Evolutionary conservation across 2,113 vertebrate species (phyloP), one percentile per base, ranked within the genome.

Genomic region (Callocephalon fimbriatum): DNA sequence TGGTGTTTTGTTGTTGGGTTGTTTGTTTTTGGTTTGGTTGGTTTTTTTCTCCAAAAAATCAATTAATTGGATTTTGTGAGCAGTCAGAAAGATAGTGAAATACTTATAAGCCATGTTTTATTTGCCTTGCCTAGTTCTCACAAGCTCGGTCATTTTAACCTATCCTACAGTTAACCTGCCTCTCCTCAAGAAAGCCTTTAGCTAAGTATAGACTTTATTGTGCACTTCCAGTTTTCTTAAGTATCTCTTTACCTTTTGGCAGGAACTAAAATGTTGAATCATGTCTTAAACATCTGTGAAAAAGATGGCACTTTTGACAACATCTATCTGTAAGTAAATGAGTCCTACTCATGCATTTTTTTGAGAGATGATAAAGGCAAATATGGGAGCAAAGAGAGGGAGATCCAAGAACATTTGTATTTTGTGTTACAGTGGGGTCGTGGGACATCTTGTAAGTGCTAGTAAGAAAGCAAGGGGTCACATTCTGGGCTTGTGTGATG

Each of bases 211-310:
- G 61, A 45, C 37, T 56, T 51, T 18, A 88, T 62, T 51, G 38
- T 86, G 47, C 44, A 22, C n/a, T 87, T 87, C 42, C 32, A 38
- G 15, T 92, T 87, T 91, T 68, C 72, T 76, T 45, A 88, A 88
- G 31, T 95, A 26, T 95, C 38, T 83, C 78, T 97, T 95, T 83
- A 72, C 61, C 95, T 95, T 47, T 97, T 20, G 71, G 70, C 95
- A 99, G 99, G 99, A 98, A 99, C 99, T 95, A 99, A 99, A 98
- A 99, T 99, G 99, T 98, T 99, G 98, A 99, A 99, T 98, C 99
- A 99, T 89, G 99, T 99, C 97, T 98, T 99, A 98, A 99, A 99
- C 98, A 99, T 99, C 98, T 99, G 99, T 98, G 99, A 99, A 98
- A 99, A 99, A 98, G 99, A 99, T 97, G 99, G 99, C 98, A 99